A percentile compares a stretch with the other conserved stretches of the same genome.
phyloP scores from a whole-genome alignment of 2,888 invertebrate genomes.

The Sesamia inferens region DNA sequence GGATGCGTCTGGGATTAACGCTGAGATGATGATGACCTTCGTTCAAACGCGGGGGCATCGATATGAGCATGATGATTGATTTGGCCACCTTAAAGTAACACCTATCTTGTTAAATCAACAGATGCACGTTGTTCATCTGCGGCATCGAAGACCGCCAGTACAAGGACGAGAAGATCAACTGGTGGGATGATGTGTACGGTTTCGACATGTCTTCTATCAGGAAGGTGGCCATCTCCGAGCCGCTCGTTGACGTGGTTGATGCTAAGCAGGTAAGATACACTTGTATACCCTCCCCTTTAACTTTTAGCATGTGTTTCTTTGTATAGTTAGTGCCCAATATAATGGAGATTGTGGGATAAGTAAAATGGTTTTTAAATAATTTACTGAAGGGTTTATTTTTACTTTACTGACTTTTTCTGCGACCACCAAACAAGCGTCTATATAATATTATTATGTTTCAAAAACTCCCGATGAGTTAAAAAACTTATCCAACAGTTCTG shows the following conservation, averaged over 20 bases:
- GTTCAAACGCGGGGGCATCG: neutral
- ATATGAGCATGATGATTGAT: neutral
- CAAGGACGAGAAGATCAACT: slow-evolving; percentile 99
- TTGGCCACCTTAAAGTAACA: neutral
- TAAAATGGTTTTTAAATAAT: too few species aligned
- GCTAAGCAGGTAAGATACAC: slow-evolving; percentile 94
- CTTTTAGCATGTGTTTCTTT: neutral
- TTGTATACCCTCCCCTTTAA: neutral
- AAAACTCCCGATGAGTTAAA: too few species aligned
- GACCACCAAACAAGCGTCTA: too few species aligned
- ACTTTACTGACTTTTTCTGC: too few species aligned
- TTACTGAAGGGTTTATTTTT: too few species aligned
- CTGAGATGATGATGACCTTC: too few species aligned
- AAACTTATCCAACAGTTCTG: too few species aligned
- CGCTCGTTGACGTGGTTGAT: slow-evolving; percentile 99
- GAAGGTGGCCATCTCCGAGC: slow-evolving; percentile 99
- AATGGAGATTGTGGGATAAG: too few species aligned
- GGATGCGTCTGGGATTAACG: too few species aligned
- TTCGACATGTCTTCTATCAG: slow-evolving; percentile 99
- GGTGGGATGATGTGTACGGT: slow-evolving; percentile 99
- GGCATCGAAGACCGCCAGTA: slow-evolving; percentile 99
- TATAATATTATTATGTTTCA: too few species aligned
- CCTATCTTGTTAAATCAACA: slow-evolving; percentile 55
- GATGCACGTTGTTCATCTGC: slow-evolving; percentile 98
- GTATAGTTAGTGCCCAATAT: neutral